These are phyloP conservation scores for Cyprinus carpio DNA, from an alignment of 2,113 vertebrate species.

Conservation along the genomic window DNA sequence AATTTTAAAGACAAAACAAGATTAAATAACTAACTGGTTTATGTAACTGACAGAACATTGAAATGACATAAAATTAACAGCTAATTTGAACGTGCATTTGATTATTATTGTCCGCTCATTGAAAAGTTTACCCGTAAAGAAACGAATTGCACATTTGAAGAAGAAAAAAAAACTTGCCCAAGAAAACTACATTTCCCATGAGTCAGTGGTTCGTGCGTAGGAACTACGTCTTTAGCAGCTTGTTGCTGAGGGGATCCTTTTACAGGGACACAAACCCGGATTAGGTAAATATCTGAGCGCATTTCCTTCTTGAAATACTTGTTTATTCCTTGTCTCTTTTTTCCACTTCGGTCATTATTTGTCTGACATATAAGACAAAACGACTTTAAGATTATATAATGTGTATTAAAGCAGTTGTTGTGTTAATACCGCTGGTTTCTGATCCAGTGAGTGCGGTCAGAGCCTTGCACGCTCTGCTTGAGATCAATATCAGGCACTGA, in stretches of 20 bases:
- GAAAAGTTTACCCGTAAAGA: not conserved
- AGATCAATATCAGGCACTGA: not conserved
- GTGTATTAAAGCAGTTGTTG: not conserved
- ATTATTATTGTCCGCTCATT: not conserved
- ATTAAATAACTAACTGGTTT: not conserved
- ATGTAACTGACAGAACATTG: not conserved
- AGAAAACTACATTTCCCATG: conserved; percentile 40
- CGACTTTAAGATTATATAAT: not conserved
- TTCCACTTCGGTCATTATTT: not conserved
- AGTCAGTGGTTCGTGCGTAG: not conserved
- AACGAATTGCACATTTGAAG: not conserved
- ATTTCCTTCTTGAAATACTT: conserved; percentile 17
- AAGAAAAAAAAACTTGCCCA: too few relatives aligned
- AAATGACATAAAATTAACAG: not conserved
- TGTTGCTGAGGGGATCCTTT: conserved; percentile 29
- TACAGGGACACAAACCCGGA: conserved; percentile 24
- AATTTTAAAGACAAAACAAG: not conserved
- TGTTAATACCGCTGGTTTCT: not conserved
- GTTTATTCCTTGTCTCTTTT: not conserved
- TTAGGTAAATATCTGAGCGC: conserved; percentile 47
- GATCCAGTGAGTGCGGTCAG: not conserved
- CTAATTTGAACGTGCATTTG: not conserved
- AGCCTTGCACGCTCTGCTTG: not conserved
- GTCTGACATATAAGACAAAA: not conserved
- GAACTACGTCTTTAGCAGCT: conserved; percentile 17